Evolutionary conservation across 1,140 invertebrate genomes (phyloP).

Genomic region (Zaprionus gabonicus): DNA sequence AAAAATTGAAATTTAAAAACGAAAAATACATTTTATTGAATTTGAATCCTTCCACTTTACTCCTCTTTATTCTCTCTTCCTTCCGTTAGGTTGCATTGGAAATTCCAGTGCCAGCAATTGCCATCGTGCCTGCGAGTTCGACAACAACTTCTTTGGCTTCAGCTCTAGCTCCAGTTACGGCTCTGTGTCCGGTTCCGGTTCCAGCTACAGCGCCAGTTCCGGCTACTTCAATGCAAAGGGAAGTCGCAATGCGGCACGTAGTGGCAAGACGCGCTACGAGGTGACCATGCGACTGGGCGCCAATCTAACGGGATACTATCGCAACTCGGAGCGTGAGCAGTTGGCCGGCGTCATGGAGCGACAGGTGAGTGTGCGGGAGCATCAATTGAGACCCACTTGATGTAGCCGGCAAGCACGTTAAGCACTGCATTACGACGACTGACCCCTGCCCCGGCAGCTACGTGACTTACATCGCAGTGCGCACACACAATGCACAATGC

Average conservation of each 20-base stretch:
- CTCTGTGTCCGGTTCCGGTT: not conserved
- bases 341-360: conserved; percentile 72
- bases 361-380: conserved; percentile 69
- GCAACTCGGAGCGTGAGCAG: conserved; percentile 71
- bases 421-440: conserved; percentile 14
- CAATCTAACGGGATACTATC: conserved; percentile 80
- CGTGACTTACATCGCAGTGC: conserved; percentile 10
- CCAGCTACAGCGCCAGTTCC: conserved; percentile 16
- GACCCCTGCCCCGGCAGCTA: not conserved
- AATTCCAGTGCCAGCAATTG: conserved; percentile 60
- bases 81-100: conserved; percentile 64
- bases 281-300: conserved; percentile 81
- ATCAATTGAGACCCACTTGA: conserved; percentile 7
- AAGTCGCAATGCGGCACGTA: conserved; percentile 66
- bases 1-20: not conserved
- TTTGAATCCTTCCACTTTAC: not conserved
- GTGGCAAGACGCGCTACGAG: conserved; percentile 79
- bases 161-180: not conserved
- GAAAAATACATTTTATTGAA: conserved; percentile 4
- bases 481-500: not conserved
- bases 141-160: conserved; percentile 24
- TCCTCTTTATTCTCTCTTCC: not conserved
- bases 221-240: conserved; percentile 44
- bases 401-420: conserved; percentile 23
- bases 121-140: conserved; percentile 64